phyloP scores from a whole-genome alignment of 1,140 invertebrate genomes.

The Halesus radiatus region DNA sequence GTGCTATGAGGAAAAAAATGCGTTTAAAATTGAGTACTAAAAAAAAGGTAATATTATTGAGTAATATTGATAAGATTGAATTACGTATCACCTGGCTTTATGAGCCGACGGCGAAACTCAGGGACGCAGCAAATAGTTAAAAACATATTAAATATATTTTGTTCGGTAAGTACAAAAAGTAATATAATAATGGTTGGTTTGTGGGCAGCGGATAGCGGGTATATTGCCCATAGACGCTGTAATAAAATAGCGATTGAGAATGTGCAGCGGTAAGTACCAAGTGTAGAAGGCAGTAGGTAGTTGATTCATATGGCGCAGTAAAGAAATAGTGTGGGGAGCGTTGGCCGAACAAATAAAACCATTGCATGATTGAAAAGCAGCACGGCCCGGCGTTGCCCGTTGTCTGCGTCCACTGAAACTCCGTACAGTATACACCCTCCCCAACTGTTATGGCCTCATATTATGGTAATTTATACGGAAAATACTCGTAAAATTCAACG shows the following conservation, averaged over 20 bases:
- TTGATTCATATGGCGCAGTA: slow-evolving; percentile 4
- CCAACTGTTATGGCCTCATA: slow-evolving; percentile 47
- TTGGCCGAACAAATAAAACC: slow-evolving; percentile 22
- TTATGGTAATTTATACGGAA: slow-evolving; percentile 57
- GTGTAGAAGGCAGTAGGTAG: too few species aligned
- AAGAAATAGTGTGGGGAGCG: neutral
- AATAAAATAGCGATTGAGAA: slow-evolving; percentile 15
- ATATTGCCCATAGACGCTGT: neutral
- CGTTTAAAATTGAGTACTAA: too few species aligned
- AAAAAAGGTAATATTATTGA: too few species aligned
- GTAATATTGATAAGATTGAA: too few species aligned
- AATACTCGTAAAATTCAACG: slow-evolving; percentile 58
- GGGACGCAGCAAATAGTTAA: too few species aligned
- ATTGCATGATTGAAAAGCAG: slow-evolving; percentile 52
- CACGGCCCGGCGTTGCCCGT: slow-evolving; percentile 1
- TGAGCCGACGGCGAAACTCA: too few species aligned
- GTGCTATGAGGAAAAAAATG: too few species aligned
- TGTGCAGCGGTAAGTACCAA: neutral
- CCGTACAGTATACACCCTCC: slow-evolving; percentile 22
- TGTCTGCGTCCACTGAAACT: slow-evolving; percentile 51
- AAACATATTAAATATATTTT: too few species aligned
- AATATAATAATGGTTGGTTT: too few species aligned
- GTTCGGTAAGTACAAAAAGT: too few species aligned
- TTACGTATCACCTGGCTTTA: too few species aligned
- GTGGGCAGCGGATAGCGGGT: too few species aligned